These are phyloP conservation scores for Anseranas semipalmata DNA, from an alignment of 2,113 vertebrate species.

Conservation along the genomic window DNA sequence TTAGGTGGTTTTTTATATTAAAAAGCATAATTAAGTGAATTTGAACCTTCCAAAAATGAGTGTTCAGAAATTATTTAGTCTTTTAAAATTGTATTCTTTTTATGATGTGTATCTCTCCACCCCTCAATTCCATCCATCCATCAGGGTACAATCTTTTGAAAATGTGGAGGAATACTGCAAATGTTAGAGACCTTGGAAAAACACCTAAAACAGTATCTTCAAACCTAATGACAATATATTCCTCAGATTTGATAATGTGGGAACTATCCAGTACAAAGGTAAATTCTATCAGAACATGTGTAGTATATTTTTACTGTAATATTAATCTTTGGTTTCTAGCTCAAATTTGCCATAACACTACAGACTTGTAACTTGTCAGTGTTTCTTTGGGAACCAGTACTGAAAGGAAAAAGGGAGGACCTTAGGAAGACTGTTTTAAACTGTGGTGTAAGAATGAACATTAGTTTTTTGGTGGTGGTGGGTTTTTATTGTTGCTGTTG, in stretches of 20 bases:
- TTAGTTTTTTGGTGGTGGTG: not conserved
- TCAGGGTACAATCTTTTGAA: not conserved
- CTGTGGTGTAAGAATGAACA: not conserved
- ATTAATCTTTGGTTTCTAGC: not conserved
- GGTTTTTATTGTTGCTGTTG: not conserved
- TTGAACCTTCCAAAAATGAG: not conserved
- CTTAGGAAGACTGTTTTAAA: not conserved
- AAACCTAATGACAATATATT: not conserved
- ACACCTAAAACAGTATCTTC: not conserved
- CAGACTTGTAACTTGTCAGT: not conserved
- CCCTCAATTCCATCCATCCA: not conserved
- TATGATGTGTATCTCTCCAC: not conserved
- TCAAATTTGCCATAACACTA: not conserved
- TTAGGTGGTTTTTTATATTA: not conserved
- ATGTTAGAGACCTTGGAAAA: not conserved
- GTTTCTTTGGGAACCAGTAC: not conserved
- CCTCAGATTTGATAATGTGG: not conserved
- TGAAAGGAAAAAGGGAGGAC: not conserved
- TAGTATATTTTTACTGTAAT: not conserved
- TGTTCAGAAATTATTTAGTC: not conserved
- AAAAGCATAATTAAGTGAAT: not conserved
- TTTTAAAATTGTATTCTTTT: not conserved
- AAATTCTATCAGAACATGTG: not conserved
- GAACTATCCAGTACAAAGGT: not conserved
- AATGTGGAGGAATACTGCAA: not conserved